Percentiles rank a stretch among this genome's conserved stretches.
These are phyloP conservation scores for Amia ocellicauda DNA, from an alignment of 2,113 vertebrate genomes.

Conservation along the genomic window DNA sequence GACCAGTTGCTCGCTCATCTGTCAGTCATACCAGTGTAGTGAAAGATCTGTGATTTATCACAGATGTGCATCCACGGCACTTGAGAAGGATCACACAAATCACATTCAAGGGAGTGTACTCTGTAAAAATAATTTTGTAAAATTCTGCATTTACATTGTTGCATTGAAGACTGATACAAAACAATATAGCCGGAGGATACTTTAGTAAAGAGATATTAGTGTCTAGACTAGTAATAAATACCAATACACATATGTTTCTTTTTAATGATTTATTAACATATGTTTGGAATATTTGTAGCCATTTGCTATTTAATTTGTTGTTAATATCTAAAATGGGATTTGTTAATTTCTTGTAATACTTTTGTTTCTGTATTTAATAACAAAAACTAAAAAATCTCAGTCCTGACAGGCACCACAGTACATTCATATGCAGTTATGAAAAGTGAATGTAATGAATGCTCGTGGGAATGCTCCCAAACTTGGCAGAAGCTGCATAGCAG, in stretches of 20 bases:
- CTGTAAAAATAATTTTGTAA: neutral
- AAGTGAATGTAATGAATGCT: constrained; percentile 22
- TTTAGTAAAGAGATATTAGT: too few species aligned
- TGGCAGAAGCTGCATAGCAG: constrained; percentile 39
- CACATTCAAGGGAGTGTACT: neutral
- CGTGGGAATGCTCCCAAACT: constrained; percentile 29
- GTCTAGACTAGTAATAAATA: too few species aligned
- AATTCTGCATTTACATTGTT: too few species aligned
- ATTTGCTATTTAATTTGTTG: neutral
- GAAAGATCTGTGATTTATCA: constrained; percentile 19
- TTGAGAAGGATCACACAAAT: neutral
- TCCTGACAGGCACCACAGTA: constrained; percentile 10
- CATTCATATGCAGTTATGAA: constrained; percentile 10
- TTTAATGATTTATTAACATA: too few species aligned
- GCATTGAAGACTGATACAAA: too few species aligned
- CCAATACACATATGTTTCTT: too few species aligned
- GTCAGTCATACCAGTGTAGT: neutral
- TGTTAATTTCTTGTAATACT: neutral
- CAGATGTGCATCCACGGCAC: constrained; percentile 3
- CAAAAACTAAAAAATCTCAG: neutral
- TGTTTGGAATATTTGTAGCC: too few species aligned
- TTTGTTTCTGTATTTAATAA: too few species aligned
- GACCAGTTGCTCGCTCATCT: neutral
- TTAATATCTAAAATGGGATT: neutral
- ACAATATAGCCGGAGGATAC: too few species aligned